Percentiles rank a stretch among this genome's conserved stretches.
Conservation (phyloP, 2,888 invertebrate species). For the Schizotus pectinicornis region DNA sequence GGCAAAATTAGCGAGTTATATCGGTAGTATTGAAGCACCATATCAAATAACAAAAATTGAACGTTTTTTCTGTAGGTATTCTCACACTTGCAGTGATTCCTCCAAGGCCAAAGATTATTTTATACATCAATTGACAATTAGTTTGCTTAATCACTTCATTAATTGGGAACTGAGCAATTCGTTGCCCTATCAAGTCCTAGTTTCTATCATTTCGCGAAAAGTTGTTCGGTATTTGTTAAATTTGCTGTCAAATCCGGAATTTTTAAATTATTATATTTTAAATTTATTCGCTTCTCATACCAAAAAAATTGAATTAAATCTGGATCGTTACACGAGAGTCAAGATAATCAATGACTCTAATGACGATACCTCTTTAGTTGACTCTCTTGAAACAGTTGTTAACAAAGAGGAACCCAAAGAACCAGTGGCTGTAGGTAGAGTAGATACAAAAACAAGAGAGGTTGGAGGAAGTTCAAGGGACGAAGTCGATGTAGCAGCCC, state of each 20-base stretch:
- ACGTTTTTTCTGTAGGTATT: conserved; percentile 47
- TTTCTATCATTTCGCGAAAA: conserved; percentile 67
- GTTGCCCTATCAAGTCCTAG: conserved; percentile 67
- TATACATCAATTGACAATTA: conserved; percentile 64
- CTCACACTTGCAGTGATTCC: conserved; percentile 54
- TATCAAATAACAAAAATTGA: not conserved
- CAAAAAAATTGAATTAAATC: conserved; percentile 6
- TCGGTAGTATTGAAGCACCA: conserved; percentile 47
- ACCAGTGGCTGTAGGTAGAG: not conserved
- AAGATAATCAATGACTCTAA: conserved; percentile 12
- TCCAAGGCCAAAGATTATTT: conserved; percentile 64
- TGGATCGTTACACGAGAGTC: conserved; percentile 9
- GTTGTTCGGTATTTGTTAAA: conserved; percentile 61
- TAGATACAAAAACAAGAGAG: not conserved
- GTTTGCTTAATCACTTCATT: conserved; percentile 66
- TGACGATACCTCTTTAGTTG: not conserved
- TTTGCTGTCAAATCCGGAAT: conserved; percentile 61
- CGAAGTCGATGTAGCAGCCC: too few species aligned
- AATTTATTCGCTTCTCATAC: conserved; percentile 21
- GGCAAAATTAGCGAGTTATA: conserved; percentile 61
- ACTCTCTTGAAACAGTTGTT: not conserved
- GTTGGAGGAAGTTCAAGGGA: not conserved
- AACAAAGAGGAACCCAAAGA: not conserved
- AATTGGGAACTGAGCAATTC: conserved; percentile 74
- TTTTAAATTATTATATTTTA: conserved; percentile 57